Percentiles rank a stretch among this genome's conserved stretches.
These are phyloP conservation scores for Canis aureus DNA, from an alignment of 2,113 vertebrate genomes.

Conservation along the genomic window DNA sequence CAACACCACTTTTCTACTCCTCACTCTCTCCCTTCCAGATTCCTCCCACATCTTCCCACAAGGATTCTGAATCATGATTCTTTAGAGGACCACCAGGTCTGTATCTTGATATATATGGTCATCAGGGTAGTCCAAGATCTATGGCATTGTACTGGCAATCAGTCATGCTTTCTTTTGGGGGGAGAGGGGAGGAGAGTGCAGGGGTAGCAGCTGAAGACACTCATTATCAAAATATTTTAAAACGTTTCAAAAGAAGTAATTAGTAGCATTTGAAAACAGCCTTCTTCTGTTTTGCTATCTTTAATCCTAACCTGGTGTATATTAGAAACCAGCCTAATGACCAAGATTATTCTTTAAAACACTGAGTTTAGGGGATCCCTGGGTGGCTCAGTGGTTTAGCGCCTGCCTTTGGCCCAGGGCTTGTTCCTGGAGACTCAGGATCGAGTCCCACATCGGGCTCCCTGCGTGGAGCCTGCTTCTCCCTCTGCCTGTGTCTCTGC, in stretches of 20 bases:
- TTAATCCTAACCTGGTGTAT: not conserved
- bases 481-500: too few species aligned
- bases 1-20: not conserved
- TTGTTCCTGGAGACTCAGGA: too few species aligned
- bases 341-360: slow-evolving; percentile 50
- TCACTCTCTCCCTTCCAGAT: not conserved
- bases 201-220: not conserved
- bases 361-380: not conserved
- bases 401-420: too few species aligned
- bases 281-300: slow-evolving; percentile 10
- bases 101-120: not conserved
- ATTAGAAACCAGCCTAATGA: slow-evolving; percentile 34
- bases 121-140: not conserved
- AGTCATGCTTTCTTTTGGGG: not conserved
- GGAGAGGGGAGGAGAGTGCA: not conserved
- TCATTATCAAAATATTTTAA: not conserved
- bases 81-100: not conserved
- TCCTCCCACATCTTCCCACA: not conserved
- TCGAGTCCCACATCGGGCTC: too few species aligned
- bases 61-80: not conserved
- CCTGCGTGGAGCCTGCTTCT: too few species aligned
- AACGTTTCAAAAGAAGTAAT: not conserved
- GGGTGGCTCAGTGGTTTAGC: too few species aligned
- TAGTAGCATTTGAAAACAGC: not conserved
- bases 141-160: not conserved